Evolutionary conservation across 2,797 vertebrate genomes (phyloP).

Genomic region (Lacerta viridis): DNA sequence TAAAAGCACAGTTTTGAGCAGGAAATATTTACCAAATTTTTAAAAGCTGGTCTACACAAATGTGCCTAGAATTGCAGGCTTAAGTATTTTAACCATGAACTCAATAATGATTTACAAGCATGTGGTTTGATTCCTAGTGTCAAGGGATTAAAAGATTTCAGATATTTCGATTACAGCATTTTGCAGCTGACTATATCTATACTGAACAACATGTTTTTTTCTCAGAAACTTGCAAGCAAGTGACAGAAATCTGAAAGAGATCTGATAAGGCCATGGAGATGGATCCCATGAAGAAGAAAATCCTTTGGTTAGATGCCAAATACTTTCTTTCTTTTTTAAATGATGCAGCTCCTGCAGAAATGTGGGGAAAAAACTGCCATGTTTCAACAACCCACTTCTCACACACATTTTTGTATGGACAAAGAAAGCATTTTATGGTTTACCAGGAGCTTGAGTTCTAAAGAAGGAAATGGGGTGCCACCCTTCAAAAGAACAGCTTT

Average conservation of each 20-base stretch:
- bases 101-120: background rate
- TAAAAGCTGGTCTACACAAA: background rate
- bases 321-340: slow-evolving; percentile 33
- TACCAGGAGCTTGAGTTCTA: slow-evolving; percentile 37
- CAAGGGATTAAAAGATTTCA: slow-evolving; percentile 13
- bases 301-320: slow-evolving; percentile 34
- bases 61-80: background rate
- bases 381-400: slow-evolving; percentile 50
- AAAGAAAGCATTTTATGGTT: slow-evolving; percentile 45
- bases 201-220: slow-evolving; percentile 26
- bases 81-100: background rate
- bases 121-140: background rate
- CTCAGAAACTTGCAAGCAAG: slow-evolving; percentile 45
- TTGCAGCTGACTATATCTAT: background rate
- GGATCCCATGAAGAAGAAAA: slow-evolving; percentile 28
- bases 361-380: slow-evolving; percentile 51
- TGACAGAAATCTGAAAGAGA: slow-evolving; percentile 31
- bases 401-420: slow-evolving; percentile 46
- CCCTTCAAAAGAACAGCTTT: slow-evolving; percentile 37
- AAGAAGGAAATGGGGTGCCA: slow-evolving; percentile 60
- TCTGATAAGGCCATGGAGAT: slow-evolving; percentile 33
- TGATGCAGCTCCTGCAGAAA: slow-evolving; percentile 51
- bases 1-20: background rate
- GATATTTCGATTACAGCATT: background rate
- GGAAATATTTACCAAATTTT: background rate